Evolutionary conservation across 2,113 vertebrate species (phyloP), one percentile per base, ranked within the genome.

Genomic region (Pachycephala philippinensis): DNA sequence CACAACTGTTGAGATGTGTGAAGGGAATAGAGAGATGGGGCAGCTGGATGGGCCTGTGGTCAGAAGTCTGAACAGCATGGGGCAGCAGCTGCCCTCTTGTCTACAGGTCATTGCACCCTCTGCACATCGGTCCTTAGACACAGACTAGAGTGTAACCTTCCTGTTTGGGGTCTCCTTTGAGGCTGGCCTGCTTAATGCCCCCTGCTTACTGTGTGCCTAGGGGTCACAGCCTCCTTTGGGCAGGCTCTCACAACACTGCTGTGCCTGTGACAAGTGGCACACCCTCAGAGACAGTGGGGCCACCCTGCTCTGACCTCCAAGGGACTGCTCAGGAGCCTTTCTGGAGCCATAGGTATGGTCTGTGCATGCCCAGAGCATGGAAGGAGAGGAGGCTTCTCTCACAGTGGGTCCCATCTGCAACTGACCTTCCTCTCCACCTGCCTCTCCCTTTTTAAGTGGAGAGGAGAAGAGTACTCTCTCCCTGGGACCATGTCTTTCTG

Each of bases 201-300:
- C 12, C 49, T 49, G 54, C 37, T 27, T 24, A 4, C 54, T 40
- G 17, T 7, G 54, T 19, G 18, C 24, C 56, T 8, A 24, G 23
- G 26, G 17, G 10, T 52, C 3, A 2, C 44, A 85, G 57, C n/a
- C n/a, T 40, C 19, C 66, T 68, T n/a, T 28, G 82, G 42, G 18
- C 59, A 39, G 28, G 39, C 31, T 47, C 27, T 65, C 2, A 0
- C 53, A 53, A 11, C 37, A 39, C 18, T 37, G 57, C 63, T 6
- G 1, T 66, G 47, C 31, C 53, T 27, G 56, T n/a, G 49, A 20
- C 63, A n/a, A 52, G 12, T 0, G 0, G 28, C 49, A 17, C 12
- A 28, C 6, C 21, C 50, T 15, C 10, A 33, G 59, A 19, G 28
- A 40, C 69, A 35, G 12, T 2, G 2, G 28, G 65, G 24, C 49